Percentiles rank a stretch among this genome's conserved stretches.
These are phyloP conservation scores for Cardiocondyla obscurior DNA, from an alignment of 1,140 invertebrate genomes.

Conservation along the genomic window DNA sequence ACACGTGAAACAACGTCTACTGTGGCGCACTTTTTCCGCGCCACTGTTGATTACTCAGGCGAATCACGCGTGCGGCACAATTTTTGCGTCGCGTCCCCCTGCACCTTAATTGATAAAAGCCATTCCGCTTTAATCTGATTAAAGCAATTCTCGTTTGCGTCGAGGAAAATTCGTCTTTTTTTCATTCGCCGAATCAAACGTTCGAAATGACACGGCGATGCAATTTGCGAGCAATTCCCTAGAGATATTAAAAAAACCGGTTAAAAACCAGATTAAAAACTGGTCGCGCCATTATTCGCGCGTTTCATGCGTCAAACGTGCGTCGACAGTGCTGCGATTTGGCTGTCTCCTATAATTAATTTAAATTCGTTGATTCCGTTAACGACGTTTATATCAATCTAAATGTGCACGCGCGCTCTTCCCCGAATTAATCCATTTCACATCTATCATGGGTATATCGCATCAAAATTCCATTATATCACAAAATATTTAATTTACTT, in stretches of 20 bases:
- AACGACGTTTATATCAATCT: conserved; percentile 27
- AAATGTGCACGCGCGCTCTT: not conserved
- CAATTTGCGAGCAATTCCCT: conserved; percentile 44
- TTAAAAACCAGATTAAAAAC: conserved; percentile 50
- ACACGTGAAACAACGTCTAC: conserved; percentile 16
- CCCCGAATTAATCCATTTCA: conserved; percentile 21
- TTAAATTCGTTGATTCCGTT: conserved; percentile 37
- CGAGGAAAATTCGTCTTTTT: not conserved
- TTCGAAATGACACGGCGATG: conserved; percentile 40
- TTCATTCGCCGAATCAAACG: conserved; percentile 26
- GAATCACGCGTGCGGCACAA: conserved; percentile 31
- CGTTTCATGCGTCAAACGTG: conserved; percentile 23
- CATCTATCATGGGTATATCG: not conserved
- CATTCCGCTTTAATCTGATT: conserved; percentile 44
- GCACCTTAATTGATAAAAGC: conserved; percentile 41
- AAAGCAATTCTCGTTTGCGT: conserved; percentile 36
- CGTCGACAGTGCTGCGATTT: not conserved
- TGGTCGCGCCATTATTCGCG: conserved; percentile 29
- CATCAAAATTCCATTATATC: not conserved
- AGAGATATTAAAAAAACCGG: conserved; percentile 44
- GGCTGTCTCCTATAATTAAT: conserved; percentile 39
- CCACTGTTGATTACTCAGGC: conserved; percentile 29
- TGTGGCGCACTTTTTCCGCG: conserved; percentile 5
- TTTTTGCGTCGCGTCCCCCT: conserved; percentile 7
- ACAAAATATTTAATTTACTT: not conserved